Percentiles rank a stretch among this genome's conserved stretches.
Conservation (phyloP, 2,888 invertebrate species). For the Ecliptopera silaceata region DNA sequence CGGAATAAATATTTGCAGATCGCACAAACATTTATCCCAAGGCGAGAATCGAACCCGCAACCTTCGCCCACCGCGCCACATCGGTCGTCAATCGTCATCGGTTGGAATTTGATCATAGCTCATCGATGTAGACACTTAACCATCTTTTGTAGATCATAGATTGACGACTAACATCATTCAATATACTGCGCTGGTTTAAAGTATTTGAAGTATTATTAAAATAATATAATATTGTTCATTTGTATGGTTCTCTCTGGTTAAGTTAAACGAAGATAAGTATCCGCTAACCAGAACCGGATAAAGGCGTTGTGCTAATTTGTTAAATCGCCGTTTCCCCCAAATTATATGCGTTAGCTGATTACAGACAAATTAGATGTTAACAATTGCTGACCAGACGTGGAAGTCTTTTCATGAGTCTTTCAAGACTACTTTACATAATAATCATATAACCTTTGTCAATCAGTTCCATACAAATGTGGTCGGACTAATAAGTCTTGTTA, state of each 20-base stretch:
- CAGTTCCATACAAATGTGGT: conserved; percentile 73
- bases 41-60: too few relatives aligned
- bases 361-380: conserved; percentile 60
- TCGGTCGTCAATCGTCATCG: too few relatives aligned
- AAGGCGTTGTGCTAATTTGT: conserved; percentile 45
- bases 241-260: conserved; percentile 11
- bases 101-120: conserved; percentile 50
- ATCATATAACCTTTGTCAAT: conserved; percentile 73
- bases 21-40: too few relatives aligned
- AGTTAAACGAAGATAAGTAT: conserved; percentile 11
- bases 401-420: conserved; percentile 63
- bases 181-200: background rate
- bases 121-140: conserved; percentile 66
- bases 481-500: conserved; percentile 78
- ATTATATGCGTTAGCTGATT: conserved; percentile 51
- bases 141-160: conserved; percentile 64
- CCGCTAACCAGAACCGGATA: conserved; percentile 24
- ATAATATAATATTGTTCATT: conserved; percentile 30
- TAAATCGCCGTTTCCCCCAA: conserved; percentile 45
- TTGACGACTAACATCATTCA: conserved; percentile 36
- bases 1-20: too few relatives aligned
- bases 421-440: conserved; percentile 52
- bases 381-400: conserved; percentile 66
- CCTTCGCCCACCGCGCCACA: too few relatives aligned
- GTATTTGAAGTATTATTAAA: too few relatives aligned